phyloP scores from a whole-genome alignment of 2,888 invertebrate genomes.

The Trissonchulus sp. region DNA sequence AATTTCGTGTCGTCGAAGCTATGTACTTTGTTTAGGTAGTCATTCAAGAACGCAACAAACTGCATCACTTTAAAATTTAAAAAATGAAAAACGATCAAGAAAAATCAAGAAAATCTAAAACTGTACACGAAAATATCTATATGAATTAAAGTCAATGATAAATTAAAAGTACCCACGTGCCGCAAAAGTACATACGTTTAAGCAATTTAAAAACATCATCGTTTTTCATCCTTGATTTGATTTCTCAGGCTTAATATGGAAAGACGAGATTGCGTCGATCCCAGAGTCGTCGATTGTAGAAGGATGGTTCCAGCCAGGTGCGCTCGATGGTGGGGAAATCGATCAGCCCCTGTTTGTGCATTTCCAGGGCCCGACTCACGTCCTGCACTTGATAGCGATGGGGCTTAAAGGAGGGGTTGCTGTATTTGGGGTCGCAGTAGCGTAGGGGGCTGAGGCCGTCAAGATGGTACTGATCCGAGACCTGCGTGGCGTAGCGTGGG shows the following conservation, averaged over 20 bases:
- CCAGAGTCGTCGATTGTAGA: background rate
- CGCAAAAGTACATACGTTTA: too few species aligned
- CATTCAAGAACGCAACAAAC: too few species aligned
- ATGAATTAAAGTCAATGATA: too few species aligned
- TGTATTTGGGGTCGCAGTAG: conserved; percentile 14
- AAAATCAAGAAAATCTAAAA: too few species aligned
- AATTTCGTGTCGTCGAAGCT: too few species aligned
- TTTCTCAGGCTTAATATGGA: background rate
- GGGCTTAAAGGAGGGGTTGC: conserved; percentile 18
- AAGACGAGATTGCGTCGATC: background rate
- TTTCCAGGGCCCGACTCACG: background rate
- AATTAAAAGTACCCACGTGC: too few species aligned
- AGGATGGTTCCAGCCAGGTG: conserved; percentile 28
- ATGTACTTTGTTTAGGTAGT: too few species aligned
- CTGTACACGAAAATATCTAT: too few species aligned
- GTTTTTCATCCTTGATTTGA: too few species aligned
- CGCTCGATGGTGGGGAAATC: conserved; percentile 16
- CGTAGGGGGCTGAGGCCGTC: conserved; percentile 14
- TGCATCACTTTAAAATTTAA: too few species aligned
- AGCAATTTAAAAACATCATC: too few species aligned
- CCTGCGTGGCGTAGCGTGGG: conserved; percentile 15
- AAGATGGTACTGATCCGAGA: conserved; percentile 1
- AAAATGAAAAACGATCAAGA: too few species aligned
- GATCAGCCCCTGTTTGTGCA: conserved; percentile 23
- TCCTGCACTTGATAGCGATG: background rate